phyloP scores from a whole-genome alignment of 2,797 vertebrate species.

The Alcedo atthis region DNA sequence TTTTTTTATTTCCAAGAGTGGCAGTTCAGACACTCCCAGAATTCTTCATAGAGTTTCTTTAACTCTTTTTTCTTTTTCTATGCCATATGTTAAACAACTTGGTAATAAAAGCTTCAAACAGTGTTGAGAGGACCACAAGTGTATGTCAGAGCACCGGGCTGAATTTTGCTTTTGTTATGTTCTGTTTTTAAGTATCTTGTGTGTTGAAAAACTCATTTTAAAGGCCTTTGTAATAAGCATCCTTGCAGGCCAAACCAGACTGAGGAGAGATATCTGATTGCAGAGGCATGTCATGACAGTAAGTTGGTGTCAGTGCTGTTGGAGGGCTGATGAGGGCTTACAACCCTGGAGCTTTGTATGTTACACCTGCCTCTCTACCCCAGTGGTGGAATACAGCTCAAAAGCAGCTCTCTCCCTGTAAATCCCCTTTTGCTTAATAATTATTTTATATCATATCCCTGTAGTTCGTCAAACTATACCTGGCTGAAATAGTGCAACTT shows the following conservation, averaged over 20 bases:
- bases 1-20: not conserved
- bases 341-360: fast-evolving
- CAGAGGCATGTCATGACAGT: not conserved
- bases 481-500: not conserved
- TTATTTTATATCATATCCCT: constrained; percentile 30
- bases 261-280: not conserved
- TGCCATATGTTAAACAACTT: not conserved
- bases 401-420: not conserved
- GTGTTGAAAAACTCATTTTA: not conserved
- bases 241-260: not conserved
- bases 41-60: not conserved
- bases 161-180: not conserved
- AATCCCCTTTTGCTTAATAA: not conserved
- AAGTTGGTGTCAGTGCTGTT: not conserved
- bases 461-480: not conserved
- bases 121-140: not conserved
- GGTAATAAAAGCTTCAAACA: not conserved
- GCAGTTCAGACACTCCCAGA: not conserved
- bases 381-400: not conserved
- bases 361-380: not conserved
- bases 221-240: constrained; percentile 14
- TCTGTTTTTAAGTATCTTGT: not conserved
- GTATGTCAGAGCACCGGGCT: not conserved
- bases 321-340: not conserved
- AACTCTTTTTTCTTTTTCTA: not conserved